Evolutionary conservation across 1,140 invertebrate genomes (phyloP).

Genomic region (Hypothenemus hampei): DNA sequence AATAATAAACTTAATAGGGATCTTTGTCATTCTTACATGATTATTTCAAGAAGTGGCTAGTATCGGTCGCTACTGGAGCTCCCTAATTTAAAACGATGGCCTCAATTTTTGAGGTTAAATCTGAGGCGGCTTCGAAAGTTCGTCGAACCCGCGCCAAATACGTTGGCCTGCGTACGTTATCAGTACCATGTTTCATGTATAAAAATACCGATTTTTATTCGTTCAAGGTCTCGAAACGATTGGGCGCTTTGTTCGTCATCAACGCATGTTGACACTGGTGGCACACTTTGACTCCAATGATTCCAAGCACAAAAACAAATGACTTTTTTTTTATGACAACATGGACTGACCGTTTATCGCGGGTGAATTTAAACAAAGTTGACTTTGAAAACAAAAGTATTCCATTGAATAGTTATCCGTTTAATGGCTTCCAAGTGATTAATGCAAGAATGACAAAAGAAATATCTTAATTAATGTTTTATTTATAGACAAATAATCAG

Average conservation of each 20-base stretch:
- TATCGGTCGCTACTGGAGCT: constrained; percentile 3
- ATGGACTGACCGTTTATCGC: too few relatives aligned
- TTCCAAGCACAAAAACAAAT: too few relatives aligned
- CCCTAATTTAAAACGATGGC: constrained; percentile 28
- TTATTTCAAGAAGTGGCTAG: not conserved
- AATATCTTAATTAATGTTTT: too few relatives aligned
- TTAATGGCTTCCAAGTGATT: too few relatives aligned
- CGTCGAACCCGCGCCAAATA: constrained; percentile 31
- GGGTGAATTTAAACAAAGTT: too few relatives aligned
- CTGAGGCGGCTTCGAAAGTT: constrained; percentile 27
- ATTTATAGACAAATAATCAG: too few relatives aligned
- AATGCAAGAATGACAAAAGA: too few relatives aligned
- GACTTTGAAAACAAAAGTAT: too few relatives aligned
- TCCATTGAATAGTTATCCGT: too few relatives aligned
- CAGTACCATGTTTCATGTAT: constrained; percentile 18
- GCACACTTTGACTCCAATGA: too few relatives aligned
- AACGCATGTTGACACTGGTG: not conserved
- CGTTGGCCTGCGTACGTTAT: constrained; percentile 8
- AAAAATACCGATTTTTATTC: constrained; percentile 19
- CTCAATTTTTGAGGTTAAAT: constrained; percentile 44
- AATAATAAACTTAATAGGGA: constrained; percentile 15
- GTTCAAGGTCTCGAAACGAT: constrained; percentile 20
- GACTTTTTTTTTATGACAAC: too few relatives aligned
- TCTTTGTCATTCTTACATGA: not conserved
- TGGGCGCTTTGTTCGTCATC: constrained; percentile 7